These are phyloP conservation scores for Lagopus leucura DNA, from an alignment of 2,113 vertebrate genomes.

Conservation along the genomic window DNA sequence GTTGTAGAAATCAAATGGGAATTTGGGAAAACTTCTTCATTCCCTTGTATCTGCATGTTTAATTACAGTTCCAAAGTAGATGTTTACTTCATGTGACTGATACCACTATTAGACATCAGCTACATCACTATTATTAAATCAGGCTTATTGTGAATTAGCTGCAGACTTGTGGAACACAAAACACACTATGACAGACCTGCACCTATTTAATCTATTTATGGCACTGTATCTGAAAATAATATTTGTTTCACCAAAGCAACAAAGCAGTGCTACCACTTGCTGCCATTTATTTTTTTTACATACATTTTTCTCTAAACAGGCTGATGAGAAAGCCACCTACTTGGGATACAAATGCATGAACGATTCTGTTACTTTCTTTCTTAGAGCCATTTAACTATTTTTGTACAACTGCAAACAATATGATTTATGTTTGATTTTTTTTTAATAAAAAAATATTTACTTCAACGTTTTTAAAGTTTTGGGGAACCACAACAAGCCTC, in stretches of 20 bases:
- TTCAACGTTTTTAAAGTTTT: background rate
- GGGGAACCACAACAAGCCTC: background rate
- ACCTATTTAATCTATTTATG: no score
- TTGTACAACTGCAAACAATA: background rate
- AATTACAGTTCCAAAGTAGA: background rate
- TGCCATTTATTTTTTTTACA: background rate
- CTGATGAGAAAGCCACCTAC: accelerated
- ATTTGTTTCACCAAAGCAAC: background rate
- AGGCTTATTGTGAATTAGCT: background rate
- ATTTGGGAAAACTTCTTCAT: background rate
- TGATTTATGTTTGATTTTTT: accelerated
- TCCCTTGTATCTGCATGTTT: background rate
- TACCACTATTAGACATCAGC: background rate
- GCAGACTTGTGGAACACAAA: accelerated
- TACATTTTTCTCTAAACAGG: background rate
- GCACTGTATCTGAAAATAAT: no score
- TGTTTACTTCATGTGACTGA: background rate
- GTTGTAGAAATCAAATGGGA: background rate
- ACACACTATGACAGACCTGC: accelerated
- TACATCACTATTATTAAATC: no score
- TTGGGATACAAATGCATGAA: background rate
- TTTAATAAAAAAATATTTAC: background rate
- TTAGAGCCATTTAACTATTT: background rate
- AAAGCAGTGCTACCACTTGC: background rate
- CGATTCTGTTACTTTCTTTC: background rate